phyloP scores from a whole-genome alignment of 1,140 invertebrate species.

The Acyrthosiphon pisum region DNA sequence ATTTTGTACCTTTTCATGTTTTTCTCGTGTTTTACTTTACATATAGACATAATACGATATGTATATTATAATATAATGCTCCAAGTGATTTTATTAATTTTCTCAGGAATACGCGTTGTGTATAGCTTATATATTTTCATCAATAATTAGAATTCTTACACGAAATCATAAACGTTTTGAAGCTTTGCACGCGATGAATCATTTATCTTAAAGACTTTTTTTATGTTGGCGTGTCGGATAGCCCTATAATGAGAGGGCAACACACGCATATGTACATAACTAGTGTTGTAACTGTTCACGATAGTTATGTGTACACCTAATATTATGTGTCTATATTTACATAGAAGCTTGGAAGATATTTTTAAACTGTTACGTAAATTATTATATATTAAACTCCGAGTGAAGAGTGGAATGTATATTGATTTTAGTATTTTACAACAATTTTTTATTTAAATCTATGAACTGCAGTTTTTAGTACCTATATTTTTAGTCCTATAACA shows the following conservation, averaged over 20 bases:
- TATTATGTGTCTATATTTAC: not conserved
- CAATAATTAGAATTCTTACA: constrained; percentile 26
- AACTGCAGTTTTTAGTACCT: not conserved
- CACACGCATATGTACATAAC: not conserved
- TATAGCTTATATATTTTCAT: not conserved
- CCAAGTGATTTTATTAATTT: not conserved
- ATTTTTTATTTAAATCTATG: not conserved
- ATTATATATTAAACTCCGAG: not conserved
- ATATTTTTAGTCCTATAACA: not conserved
- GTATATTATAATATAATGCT: not conserved
- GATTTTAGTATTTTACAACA: not conserved
- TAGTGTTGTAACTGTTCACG: not conserved
- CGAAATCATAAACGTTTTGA: constrained; percentile 26
- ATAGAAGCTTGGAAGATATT: not conserved
- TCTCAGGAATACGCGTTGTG: not conserved
- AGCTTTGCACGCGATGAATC: constrained; percentile 15
- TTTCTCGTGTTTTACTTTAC: not conserved
- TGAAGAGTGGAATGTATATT: not conserved
- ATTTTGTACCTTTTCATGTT: not conserved
- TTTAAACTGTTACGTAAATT: not conserved
- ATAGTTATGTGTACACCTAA: not conserved
- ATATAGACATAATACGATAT: not conserved
- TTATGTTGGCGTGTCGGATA: not conserved
- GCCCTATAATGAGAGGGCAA: not conserved
- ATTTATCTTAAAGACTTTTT: constrained; percentile 39